Evolutionary conservation across 2,113 vertebrate genomes (phyloP).

Genomic region (Picathartes gymnocephalus): DNA sequence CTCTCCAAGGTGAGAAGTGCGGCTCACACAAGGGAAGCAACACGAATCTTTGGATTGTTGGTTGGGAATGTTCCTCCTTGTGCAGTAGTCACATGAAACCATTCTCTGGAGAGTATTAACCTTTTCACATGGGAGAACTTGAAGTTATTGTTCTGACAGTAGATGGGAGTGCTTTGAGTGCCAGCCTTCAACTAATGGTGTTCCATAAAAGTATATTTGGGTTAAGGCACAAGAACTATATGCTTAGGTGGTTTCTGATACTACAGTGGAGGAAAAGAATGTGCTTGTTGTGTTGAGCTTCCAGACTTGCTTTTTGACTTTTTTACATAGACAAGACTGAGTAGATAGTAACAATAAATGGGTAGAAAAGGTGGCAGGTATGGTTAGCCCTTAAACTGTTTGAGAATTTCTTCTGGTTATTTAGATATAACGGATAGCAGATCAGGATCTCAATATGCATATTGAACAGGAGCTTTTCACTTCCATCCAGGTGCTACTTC

Average conservation of each 20-base stretch:
- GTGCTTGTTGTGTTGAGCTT: background rate
- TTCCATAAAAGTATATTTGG: background rate
- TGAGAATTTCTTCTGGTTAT: background rate
- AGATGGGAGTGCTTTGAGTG: background rate
- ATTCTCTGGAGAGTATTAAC: background rate
- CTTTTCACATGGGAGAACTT: background rate
- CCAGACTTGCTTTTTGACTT: background rate
- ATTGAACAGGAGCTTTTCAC: background rate
- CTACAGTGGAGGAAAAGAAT: background rate
- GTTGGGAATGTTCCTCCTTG: background rate
- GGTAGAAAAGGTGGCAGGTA: background rate
- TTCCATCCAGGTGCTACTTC: background rate
- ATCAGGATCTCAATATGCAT: background rate
- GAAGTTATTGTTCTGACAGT: background rate
- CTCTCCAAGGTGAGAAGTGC: background rate
- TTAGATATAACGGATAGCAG: background rate
- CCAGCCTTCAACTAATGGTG: background rate
- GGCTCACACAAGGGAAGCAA: fast-evolving
- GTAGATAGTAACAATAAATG: background rate
- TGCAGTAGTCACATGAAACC: fast-evolving
- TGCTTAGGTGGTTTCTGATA: background rate
- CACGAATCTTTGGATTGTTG: fast-evolving
- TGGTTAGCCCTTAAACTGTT: background rate
- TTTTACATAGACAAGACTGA: background rate
- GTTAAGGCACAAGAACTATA: background rate